Evolutionary conservation across 2,113 vertebrate species (phyloP).

Genomic region (Phyllostomus hastatus): DNA sequence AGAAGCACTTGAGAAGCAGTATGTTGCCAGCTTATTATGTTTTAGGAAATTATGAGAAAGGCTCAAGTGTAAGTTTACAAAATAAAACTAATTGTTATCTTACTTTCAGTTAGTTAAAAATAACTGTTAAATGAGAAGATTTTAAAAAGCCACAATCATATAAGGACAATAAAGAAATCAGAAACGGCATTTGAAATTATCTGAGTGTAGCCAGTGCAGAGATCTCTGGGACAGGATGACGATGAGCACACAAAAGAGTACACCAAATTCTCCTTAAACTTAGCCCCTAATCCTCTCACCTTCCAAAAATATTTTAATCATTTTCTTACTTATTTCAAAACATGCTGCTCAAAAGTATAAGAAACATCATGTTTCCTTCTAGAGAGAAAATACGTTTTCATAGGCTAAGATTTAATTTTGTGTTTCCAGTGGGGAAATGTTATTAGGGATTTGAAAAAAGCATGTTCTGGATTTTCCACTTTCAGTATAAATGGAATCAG

Average conservation of each 20-base stretch:
- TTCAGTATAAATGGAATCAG: background rate
- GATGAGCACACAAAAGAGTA: rapidly evolving
- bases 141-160: background rate
- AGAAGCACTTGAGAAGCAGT: background rate
- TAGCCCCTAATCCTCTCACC: rapidly evolving
- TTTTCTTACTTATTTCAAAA: background rate
- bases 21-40: background rate
- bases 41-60: background rate
- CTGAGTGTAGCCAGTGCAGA: background rate
- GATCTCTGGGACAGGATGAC: rapidly evolving
- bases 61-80: background rate
- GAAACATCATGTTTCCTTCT: background rate
- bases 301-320: background rate
- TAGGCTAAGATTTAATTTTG: background rate
- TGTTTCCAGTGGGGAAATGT: background rate
- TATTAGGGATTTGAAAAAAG: background rate
- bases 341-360: background rate
- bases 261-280: background rate
- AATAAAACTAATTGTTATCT: background rate
- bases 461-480: background rate
- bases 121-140: background rate
- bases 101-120: background rate
- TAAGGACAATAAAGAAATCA: background rate
- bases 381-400: background rate
- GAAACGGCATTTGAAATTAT: background rate